Evolutionary conservation across 2,113 vertebrate species (phyloP).

Genomic region (Paradoxurus hermaphroditus): DNA sequence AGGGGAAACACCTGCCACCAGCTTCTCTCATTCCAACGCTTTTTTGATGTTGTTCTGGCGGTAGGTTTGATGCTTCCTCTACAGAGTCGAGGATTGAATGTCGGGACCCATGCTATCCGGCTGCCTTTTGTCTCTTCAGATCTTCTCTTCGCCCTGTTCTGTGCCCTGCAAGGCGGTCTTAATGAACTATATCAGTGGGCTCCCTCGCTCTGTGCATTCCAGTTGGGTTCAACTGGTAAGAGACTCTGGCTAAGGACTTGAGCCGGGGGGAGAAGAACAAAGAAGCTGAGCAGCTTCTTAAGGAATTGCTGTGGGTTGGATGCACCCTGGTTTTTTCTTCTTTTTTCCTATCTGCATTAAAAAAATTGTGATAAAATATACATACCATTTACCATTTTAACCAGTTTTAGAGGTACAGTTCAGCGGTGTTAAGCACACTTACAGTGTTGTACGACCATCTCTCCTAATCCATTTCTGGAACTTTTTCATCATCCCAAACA

Average conservation of each 20-base stretch:
- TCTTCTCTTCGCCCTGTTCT: not conserved
- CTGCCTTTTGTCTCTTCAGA: not conserved
- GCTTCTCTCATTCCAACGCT: not conserved
- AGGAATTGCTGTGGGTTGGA: not conserved
- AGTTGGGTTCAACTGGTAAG: not conserved
- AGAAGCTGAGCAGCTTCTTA: not conserved
- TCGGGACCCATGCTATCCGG: not conserved
- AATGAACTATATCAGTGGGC: not conserved
- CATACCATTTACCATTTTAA: not conserved
- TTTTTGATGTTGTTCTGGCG: not conserved
- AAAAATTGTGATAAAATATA: not conserved
- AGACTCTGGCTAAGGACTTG: not conserved
- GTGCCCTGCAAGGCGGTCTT: not conserved
- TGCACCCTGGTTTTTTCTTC: not conserved
- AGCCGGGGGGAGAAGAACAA: not conserved
- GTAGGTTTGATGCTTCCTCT: not conserved
- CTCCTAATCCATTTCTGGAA: not conserved
- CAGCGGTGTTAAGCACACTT: not conserved
- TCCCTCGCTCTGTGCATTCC: not conserved
- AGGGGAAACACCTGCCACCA: not conserved
- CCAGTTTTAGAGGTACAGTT: not conserved
- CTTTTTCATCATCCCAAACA: not conserved
- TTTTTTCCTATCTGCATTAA: not conserved
- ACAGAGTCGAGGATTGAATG: too few relatives aligned
- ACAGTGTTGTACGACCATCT: not conserved